A percentile compares a stretch with the other conserved stretches of the same genome.
Conservation (phyloP, 1,140 invertebrate species). For the Rhyacophila brunnea region DNA sequence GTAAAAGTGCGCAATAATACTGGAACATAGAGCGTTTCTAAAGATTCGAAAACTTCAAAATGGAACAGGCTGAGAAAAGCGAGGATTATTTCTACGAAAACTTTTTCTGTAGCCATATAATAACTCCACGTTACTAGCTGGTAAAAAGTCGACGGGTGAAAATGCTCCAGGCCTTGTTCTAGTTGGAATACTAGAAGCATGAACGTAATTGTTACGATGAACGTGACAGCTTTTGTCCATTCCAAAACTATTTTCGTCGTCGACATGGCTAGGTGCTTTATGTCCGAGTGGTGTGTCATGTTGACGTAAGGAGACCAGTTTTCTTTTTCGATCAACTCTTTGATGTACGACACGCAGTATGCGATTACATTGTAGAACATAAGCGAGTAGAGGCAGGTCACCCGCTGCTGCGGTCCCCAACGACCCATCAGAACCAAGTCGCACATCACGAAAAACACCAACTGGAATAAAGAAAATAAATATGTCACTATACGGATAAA, state of each 20-base stretch:
- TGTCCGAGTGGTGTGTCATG: conserved; percentile 67
- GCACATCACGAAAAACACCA: conserved; percentile 71
- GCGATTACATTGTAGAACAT: conserved; percentile 81
- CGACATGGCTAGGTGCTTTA: conserved; percentile 78
- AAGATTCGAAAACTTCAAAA: conserved; percentile 62
- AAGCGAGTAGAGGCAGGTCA: conserved; percentile 71
- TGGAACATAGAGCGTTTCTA: conserved; percentile 66
- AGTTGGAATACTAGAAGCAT: conserved; percentile 72
- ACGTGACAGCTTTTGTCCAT: conserved; percentile 80
- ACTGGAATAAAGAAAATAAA: conserved; percentile 54
- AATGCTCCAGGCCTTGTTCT: conserved; percentile 73
- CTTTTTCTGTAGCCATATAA: conserved; percentile 72
- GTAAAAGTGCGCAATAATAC: conserved; percentile 61
- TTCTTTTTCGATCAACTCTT: conserved; percentile 70
- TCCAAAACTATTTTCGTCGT: conserved; percentile 78
- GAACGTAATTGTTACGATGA: conserved; percentile 76
- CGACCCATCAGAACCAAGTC: conserved; percentile 58
- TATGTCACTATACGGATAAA: too few species aligned
- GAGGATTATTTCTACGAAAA: conserved; percentile 65
- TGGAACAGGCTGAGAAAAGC: conserved; percentile 56
- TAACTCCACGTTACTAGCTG: conserved; percentile 63
- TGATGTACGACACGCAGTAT: conserved; percentile 72
- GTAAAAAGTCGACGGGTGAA: conserved; percentile 58
- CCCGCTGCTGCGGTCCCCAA: conserved; percentile 56
- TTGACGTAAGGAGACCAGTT: conserved; percentile 75